Percentiles rank a stretch among this genome's conserved stretches.
Conservation (phyloP, 2,113 vertebrate species). For the Hassar affinis region DNA sequence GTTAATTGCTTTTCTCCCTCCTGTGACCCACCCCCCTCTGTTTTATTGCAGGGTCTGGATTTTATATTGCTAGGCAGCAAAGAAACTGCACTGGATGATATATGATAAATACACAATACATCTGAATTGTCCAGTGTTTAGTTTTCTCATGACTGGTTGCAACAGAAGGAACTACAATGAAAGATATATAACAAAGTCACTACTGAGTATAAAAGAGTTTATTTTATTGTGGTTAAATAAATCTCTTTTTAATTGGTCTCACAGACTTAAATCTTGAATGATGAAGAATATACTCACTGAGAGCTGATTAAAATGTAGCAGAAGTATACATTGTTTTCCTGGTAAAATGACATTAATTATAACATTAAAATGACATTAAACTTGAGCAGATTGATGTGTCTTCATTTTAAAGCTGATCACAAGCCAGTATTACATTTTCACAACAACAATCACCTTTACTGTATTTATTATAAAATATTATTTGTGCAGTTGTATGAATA, state of each 20-base stretch:
- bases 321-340: too few species aligned
- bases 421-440: background rate
- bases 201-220: background rate
- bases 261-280: background rate
- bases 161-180: constrained; percentile 15
- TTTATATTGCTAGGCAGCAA: constrained; percentile 50
- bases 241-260: background rate
- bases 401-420: background rate
- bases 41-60: constrained; percentile 45
- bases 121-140: constrained; percentile 8
- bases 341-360: too few species aligned
- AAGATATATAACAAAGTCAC: background rate
- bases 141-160: background rate
- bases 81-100: constrained; percentile 9
- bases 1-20: background rate
- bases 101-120: constrained; percentile 14
- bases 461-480: too few species aligned
- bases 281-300: background rate
- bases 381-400: background rate
- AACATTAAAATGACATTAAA: too few species aligned
- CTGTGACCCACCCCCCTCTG: background rate
- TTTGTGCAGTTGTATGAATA: background rate
- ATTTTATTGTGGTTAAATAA: background rate
- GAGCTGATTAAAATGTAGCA: background rate
- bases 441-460: background rate